Evolutionary conservation across 2,888 invertebrate genomes (phyloP), one percentile per base, ranked within the genome.

Genomic region (Mythimna lalbum): DNA sequence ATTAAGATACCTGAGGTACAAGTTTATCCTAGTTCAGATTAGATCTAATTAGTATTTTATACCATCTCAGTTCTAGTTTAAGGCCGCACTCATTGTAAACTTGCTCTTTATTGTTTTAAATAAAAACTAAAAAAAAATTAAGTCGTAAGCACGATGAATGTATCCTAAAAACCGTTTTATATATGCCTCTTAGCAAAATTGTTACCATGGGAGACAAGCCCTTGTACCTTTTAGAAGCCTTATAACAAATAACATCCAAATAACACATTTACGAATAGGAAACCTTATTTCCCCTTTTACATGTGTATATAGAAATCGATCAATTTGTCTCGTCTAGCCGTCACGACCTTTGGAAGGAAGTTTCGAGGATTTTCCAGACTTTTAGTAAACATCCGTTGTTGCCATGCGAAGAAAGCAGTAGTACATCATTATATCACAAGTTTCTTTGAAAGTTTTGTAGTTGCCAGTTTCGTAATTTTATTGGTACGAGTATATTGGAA

Each of bases 261-360:
- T 49, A 31, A 71, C 21, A 73, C 36, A 64, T 33, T 55, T 64
- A 56, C 39, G 12, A 49, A 14, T 63, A 12, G 12, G 55, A 69
- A 69, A 61, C 60, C 69, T 68, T 53, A 67, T 33, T 61, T 63
- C 31, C 31, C 60, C 9, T 60, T 17, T 39, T 17, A 57, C 19
- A 21, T 64, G 21, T n/a, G 50, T 66, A 57, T 33, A n/a, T 36
- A 64, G 17, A 67, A 56, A 70, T 56, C 65, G 70, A 78, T 76
- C 70, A 43, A 69, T 36, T 17, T 3, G 47, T 69, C 60, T 66
- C 60, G 71, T 63, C 66, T 63, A 49, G 53, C 39, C 21, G 23
- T 5, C 27, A 12, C 55, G n/a, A 52, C 49, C 60, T 63, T 76
- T 33, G 1, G 12, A 10, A 76, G 33, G 33, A 63, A 67, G 52